Conservation (phyloP, 2,888 invertebrate genomes). For the Syrista parreyssii region DNA sequence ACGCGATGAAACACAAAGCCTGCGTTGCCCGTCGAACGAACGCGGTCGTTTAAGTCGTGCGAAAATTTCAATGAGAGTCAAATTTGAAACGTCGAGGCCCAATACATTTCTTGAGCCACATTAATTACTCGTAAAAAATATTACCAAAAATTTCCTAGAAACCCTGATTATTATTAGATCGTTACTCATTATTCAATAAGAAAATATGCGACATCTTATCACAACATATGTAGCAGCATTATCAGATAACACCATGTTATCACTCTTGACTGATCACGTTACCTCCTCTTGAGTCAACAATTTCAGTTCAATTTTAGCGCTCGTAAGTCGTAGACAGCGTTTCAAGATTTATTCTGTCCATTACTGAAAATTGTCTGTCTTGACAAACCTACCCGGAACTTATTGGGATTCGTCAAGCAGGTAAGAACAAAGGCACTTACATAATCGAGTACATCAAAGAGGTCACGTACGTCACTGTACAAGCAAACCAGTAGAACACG, state of each 20-base stretch:
- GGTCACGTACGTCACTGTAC: not conserved
- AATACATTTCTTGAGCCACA: not conserved
- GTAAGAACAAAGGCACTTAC: not conserved
- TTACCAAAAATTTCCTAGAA: not conserved
- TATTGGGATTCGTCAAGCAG: not conserved
- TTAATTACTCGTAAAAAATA: not conserved
- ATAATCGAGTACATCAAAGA: not conserved
- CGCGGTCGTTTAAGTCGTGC: not conserved
- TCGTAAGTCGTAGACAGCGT: not conserved
- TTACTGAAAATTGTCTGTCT: not conserved
- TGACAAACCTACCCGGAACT: not conserved
- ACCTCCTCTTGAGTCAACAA: not conserved
- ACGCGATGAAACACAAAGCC: not conserved
- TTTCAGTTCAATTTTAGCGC: not conserved
- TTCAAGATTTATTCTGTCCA: not conserved
- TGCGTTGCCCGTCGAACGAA: not conserved
- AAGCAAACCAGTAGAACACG: not conserved
- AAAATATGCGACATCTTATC: not conserved
- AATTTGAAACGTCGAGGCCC: not conserved
- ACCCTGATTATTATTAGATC: not conserved
- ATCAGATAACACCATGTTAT: not conserved
- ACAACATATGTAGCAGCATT: not conserved
- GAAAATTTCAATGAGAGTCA: not conserved
- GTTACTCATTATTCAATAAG: not conserved
- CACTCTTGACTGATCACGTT: not conserved